Evolutionary conservation across 1,140 invertebrate species (phyloP).

Genomic region (Conus ventricosus): DNA sequence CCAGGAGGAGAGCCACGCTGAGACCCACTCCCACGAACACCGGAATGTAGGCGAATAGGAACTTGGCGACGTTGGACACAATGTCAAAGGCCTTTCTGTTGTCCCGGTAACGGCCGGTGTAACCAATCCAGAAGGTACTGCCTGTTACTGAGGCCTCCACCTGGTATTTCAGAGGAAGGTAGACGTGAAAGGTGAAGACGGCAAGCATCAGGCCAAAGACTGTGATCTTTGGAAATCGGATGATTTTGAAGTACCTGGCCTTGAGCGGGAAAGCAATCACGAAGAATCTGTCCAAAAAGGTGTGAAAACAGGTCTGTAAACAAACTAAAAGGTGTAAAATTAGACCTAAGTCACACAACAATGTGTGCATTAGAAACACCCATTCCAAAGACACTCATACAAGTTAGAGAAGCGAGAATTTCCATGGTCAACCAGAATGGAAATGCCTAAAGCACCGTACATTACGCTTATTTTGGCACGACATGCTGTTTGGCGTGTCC

Average conservation of each 20-base stretch:
- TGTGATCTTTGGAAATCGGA: slow-evolving; percentile 20
- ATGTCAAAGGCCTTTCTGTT: neutral
- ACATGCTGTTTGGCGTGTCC: too few species aligned
- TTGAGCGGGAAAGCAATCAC: slow-evolving; percentile 16
- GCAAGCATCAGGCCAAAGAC: neutral
- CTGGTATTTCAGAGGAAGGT: slow-evolving; percentile 14
- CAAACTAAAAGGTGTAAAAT: too few species aligned
- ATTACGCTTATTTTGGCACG: too few species aligned
- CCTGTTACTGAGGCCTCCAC: neutral
- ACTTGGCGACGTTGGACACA: slow-evolving; percentile 26
- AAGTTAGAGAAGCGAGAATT: too few species aligned
- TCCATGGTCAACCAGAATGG: too few species aligned
- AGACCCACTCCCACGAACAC: neutral
- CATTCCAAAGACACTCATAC: too few species aligned
- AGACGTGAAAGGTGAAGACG: slow-evolving; percentile 19
- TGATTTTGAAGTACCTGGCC: slow-evolving; percentile 17
- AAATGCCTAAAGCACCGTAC: too few species aligned
- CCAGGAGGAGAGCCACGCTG: slow-evolving; percentile 18
- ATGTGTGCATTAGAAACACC: too few species aligned
- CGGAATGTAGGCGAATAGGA: slow-evolving; percentile 28
- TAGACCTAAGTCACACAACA: too few species aligned
- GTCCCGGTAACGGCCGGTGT: neutral
- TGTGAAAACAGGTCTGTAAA: too few species aligned
- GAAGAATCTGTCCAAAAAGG: neutral
- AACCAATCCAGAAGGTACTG: neutral